Percentiles rank a stretch among this genome's conserved stretches.
phyloP scores from a whole-genome alignment of 2,113 vertebrate genomes.

The Pelmatolapia mariae region DNA sequence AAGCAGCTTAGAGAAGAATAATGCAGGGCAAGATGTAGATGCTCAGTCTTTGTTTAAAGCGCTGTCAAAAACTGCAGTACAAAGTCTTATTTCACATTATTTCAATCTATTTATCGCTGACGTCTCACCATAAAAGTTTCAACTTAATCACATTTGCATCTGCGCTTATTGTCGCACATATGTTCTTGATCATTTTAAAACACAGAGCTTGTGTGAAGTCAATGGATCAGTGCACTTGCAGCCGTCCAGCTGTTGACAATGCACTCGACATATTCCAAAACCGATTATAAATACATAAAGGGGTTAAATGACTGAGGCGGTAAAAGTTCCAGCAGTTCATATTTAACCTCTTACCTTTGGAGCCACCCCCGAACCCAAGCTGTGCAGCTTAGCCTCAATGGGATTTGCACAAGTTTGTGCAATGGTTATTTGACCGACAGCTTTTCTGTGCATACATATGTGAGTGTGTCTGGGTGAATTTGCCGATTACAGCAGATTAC shows the following conservation, averaged over 20 bases:
- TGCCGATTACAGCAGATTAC: conserved; percentile 68
- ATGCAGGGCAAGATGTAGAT: conserved; percentile 36
- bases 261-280: conserved; percentile 44
- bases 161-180: neutral
- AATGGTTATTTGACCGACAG: conserved; percentile 41
- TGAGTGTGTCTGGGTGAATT: conserved; percentile 50
- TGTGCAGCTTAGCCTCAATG: conserved; percentile 44
- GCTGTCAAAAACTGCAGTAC: neutral
- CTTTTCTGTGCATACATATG: conserved; percentile 29
- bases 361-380: neutral
- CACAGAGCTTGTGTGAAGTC: neutral
- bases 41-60: conserved; percentile 43
- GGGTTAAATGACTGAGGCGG: conserved; percentile 41
- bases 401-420: conserved; percentile 55
- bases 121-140: neutral
- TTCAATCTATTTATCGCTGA: neutral
- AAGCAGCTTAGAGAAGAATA: conserved; percentile 60
- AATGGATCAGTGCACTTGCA: conserved; percentile 22
- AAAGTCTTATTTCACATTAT: neutral
- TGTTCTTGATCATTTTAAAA: neutral
- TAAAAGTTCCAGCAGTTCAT: conserved; percentile 46
- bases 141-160: neutral
- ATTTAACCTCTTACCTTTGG: conserved; percentile 50
- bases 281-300: conserved; percentile 53
- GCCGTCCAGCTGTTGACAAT: conserved; percentile 57